A percentile compares a stretch with the other conserved stretches of the same genome.
Evolutionary conservation across 2,113 vertebrate species (phyloP).

Genomic region (Labeo rohita): DNA sequence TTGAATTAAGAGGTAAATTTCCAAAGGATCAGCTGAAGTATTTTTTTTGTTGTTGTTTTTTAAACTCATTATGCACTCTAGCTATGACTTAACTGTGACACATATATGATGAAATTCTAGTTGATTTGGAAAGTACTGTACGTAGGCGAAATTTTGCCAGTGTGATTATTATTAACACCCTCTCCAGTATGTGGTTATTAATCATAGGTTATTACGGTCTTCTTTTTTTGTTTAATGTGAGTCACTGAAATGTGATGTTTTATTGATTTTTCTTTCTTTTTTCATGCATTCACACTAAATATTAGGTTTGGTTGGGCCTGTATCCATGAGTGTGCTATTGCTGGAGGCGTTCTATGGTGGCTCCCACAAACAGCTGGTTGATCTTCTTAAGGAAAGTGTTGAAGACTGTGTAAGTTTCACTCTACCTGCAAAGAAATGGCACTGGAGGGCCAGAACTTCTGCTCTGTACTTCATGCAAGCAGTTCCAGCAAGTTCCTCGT

Average conservation of each 20-base stretch:
- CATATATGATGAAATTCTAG: constrained; percentile 23
- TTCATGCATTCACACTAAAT: neutral
- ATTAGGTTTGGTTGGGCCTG: neutral
- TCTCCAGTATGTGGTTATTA: neutral
- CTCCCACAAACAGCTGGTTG: constrained; percentile 93
- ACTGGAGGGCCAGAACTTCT: constrained; percentile 90
- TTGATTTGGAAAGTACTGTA: constrained; percentile 60
- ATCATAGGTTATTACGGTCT: constrained; percentile 1
- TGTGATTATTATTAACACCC: constrained; percentile 24
- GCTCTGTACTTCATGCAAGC: constrained; percentile 90
- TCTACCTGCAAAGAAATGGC: constrained; percentile 95
- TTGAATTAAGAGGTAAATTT: neutral
- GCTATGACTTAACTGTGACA: constrained; percentile 62
- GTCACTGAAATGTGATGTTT: neutral
- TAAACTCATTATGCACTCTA: constrained; percentile 62
- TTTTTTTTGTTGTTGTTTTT: constrained; percentile 8
- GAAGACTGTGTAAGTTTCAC: constrained; percentile 77
- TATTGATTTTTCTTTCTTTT: neutral
- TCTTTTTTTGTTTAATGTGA: neutral
- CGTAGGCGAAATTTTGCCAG: constrained; percentile 51
- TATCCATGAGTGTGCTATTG: constrained; percentile 81
- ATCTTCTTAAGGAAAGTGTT: constrained; percentile 84
- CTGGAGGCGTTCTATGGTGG: constrained; percentile 93
- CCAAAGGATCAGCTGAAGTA: constrained; percentile 36
- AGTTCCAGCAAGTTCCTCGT: constrained; percentile 73